Conservation (phyloP, 2,113 vertebrate genomes). For the Orcinus orca region DNA sequence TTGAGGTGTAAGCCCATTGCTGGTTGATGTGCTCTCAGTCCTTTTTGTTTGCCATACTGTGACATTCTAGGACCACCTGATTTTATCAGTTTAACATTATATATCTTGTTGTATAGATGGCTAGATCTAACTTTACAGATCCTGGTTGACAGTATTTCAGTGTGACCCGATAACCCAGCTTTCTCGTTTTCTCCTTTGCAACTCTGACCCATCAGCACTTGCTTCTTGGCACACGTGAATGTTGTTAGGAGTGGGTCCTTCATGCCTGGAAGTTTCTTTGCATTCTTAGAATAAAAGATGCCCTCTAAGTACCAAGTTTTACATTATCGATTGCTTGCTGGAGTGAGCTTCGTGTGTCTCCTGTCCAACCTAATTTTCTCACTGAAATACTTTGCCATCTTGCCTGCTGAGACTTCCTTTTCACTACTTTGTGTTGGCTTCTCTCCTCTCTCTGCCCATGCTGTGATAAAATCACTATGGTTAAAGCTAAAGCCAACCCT, state of each 20-base stretch:
- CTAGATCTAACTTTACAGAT: slow-evolving; percentile 1
- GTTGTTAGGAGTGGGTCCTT: background rate
- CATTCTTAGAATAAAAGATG: slow-evolving; percentile 54
- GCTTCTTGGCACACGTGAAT: slow-evolving; percentile 12
- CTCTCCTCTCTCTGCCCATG: slow-evolving; percentile 63
- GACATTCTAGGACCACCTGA: background rate
- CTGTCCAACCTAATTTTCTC: slow-evolving; percentile 68
- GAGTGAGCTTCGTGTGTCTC: slow-evolving; percentile 48
- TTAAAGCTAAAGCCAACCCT: slow-evolving; percentile 67
- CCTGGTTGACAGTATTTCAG: background rate
- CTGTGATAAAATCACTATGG: slow-evolving; percentile 74
- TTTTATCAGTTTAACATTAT: background rate
- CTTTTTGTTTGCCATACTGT: background rate
- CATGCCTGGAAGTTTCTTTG: slow-evolving; percentile 24
- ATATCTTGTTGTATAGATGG: background rate
- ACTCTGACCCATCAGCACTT: background rate
- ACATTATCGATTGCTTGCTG: slow-evolving; percentile 54
- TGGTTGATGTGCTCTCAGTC: background rate
- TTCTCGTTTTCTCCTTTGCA: slow-evolving; percentile 11
- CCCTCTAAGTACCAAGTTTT: slow-evolving; percentile 63
- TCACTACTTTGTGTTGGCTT: slow-evolving; percentile 59
- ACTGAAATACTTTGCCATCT: slow-evolving; percentile 65
- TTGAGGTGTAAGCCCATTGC: background rate
- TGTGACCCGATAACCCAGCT: background rate
- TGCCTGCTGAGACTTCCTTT: slow-evolving; percentile 74